Evolutionary conservation across 2,888 invertebrate genomes (phyloP).

Genomic region (Stenoptilia bipunctidactyla): DNA sequence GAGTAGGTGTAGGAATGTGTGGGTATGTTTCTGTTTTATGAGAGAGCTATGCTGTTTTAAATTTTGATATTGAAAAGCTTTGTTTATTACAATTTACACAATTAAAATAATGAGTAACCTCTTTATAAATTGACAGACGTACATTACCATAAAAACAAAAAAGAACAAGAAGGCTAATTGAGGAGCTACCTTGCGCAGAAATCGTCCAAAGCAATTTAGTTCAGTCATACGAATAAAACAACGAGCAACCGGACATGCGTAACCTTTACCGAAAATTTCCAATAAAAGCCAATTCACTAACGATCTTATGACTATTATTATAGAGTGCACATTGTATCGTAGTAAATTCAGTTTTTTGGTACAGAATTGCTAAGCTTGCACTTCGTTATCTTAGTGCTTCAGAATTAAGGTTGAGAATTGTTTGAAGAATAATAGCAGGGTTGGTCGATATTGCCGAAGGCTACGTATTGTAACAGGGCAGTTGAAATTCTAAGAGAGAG

Average conservation of each 20-base stretch:
- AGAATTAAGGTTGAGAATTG: constrained; percentile 50
- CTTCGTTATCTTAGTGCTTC: not conserved
- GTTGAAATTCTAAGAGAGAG: not conserved
- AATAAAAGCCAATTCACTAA: constrained; percentile 37
- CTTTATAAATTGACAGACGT: no score
- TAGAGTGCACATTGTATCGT: constrained; percentile 36
- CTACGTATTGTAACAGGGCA: not conserved
- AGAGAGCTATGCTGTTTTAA: no score
- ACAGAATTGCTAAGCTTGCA: no score
- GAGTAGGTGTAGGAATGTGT: no score
- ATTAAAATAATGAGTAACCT: no score
- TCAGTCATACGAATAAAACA: constrained; percentile 24
- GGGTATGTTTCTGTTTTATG: no score
- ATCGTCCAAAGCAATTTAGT: constrained; percentile 10
- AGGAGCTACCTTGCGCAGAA: no score
- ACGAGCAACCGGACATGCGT: constrained; percentile 60
- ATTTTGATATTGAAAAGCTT: no score
- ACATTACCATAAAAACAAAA: constrained; percentile 23
- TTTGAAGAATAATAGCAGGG: constrained; percentile 26
- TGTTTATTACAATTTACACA: no score
- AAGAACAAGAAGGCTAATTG: no score
- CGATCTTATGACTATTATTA: constrained; percentile 17
- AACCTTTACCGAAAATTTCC: constrained; percentile 23
- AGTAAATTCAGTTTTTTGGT: no score
- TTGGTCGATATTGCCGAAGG: constrained; percentile 47